phyloP scores from a whole-genome alignment of 2,113 vertebrate genomes.

The Odontesthes bonariensis region DNA sequence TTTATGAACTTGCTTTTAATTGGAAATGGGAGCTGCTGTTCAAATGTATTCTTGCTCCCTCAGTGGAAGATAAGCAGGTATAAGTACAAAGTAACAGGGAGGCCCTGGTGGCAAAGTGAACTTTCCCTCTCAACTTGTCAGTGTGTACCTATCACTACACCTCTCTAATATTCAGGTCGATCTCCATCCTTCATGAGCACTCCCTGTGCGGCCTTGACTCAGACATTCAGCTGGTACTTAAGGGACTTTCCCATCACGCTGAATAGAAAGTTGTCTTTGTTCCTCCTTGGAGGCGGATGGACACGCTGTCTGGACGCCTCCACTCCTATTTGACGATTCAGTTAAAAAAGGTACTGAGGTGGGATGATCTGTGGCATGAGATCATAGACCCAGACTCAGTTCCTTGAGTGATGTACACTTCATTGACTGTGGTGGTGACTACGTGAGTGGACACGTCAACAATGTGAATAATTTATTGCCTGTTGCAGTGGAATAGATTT shows the following conservation, averaged over 20 bases:
- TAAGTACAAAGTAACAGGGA: constrained; percentile 71
- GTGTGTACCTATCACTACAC: neutral
- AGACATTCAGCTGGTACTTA: constrained; percentile 53
- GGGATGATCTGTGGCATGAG: constrained; percentile 36
- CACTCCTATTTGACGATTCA: constrained; percentile 64
- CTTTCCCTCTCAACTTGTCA: constrained; percentile 30
- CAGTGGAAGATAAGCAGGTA: constrained; percentile 37
- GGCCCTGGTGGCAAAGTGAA: constrained; percentile 20
- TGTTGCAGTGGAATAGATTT: neutral
- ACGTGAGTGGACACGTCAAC: constrained; percentile 10
- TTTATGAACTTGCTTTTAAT: neutral
- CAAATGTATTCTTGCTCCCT: constrained; percentile 14
- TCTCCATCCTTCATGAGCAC: constrained; percentile 20
- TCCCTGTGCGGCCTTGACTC: constrained; percentile 16
- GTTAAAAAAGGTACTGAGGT: constrained; percentile 34
- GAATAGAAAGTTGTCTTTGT: constrained; percentile 51
- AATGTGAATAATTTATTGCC: constrained; percentile 18
- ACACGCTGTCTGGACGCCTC: constrained; percentile 43
- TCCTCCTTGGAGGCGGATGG: constrained; percentile 30
- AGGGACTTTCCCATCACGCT: constrained; percentile 58
- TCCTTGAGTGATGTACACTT: constrained; percentile 42
- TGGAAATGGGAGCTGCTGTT: constrained; percentile 25
- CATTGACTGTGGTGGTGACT: constrained; percentile 24
- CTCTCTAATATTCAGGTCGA: constrained; percentile 10
- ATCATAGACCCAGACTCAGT: constrained; percentile 26